Conservation (phyloP, 1,140 invertebrate genomes). For the Drosophila equinoxialis region DNA sequence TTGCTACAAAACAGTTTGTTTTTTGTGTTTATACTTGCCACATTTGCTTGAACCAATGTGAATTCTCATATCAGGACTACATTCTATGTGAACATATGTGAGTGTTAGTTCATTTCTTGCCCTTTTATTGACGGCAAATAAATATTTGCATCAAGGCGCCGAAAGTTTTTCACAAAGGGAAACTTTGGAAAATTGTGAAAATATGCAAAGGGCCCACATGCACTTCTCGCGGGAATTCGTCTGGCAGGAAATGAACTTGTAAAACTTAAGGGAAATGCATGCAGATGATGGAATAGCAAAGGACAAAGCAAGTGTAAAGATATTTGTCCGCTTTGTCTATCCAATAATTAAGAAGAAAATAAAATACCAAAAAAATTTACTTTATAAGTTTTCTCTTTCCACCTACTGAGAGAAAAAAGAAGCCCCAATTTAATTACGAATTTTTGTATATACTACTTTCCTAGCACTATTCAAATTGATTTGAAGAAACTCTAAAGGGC, state of each 20-base stretch:
- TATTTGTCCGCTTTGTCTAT: background rate
- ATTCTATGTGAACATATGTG: slow-evolving; percentile 18
- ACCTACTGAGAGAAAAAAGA: too few relatives aligned
- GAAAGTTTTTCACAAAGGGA: slow-evolving; percentile 12
- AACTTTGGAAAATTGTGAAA: slow-evolving; percentile 9
- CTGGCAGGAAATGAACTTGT: slow-evolving; percentile 9
- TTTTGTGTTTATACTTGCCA: slow-evolving; percentile 2
- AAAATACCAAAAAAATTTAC: slow-evolving; percentile 2
- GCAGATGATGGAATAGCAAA: slow-evolving; percentile 16
- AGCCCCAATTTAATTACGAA: too few relatives aligned
- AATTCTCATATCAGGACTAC: slow-evolving; percentile 34
- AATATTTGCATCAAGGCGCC: slow-evolving; percentile 17
- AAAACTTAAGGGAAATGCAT: background rate
- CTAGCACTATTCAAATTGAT: too few relatives aligned
- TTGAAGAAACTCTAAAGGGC: too few relatives aligned
- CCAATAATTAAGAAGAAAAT: slow-evolving; percentile 21
- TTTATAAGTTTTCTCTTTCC: too few relatives aligned
- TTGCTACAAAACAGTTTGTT: slow-evolving; percentile 9
- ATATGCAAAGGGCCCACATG: slow-evolving; percentile 1
- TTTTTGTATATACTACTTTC: too few relatives aligned
- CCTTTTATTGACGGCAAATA: slow-evolving; percentile 23
- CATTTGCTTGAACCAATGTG: slow-evolving; percentile 25
- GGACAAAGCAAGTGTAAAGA: slow-evolving; percentile 2
- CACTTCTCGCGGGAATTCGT: slow-evolving; percentile 1
- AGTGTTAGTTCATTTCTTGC: background rate